These are phyloP conservation scores for Phyllostomus hastatus DNA, from an alignment of 2,113 vertebrate species.

Conservation along the genomic window DNA sequence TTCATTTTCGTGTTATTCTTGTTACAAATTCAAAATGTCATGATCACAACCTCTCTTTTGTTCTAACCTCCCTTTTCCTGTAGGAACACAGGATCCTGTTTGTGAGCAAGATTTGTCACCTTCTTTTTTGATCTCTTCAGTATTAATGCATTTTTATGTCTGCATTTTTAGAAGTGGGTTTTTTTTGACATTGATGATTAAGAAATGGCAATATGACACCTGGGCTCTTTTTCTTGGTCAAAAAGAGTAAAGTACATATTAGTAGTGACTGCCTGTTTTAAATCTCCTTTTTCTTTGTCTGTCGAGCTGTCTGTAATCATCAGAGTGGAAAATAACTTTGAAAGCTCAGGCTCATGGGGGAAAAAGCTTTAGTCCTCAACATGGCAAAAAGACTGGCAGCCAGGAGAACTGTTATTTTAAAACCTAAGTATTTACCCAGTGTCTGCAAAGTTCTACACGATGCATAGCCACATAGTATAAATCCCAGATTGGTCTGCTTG, in stretches of 20 bases:
- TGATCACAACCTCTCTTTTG: neutral
- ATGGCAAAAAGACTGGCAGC: conserved; percentile 48
- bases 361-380: conserved; percentile 40
- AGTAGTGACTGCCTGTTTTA: conserved; percentile 65
- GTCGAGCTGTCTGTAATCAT: conserved; percentile 72
- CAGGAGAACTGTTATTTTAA: neutral
- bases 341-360: conserved; percentile 62
- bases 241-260: conserved; percentile 63
- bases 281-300: conserved; percentile 68
- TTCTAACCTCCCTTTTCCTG: neutral
- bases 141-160: conserved; percentile 61
- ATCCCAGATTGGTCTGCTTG: neutral
- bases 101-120: neutral
- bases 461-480: neutral
- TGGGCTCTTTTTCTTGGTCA: conserved; percentile 61
- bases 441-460: conserved; percentile 31
- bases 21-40: neutral
- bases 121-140: neutral
- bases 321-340: conserved; percentile 79
- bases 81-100: neutral
- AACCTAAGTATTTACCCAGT: conserved; percentile 30
- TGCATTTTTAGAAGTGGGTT: conserved; percentile 45
- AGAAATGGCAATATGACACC: conserved; percentile 54
- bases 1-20: neutral
- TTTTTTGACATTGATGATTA: conserved; percentile 73